These are phyloP conservation scores for Eudorcas thomsonii DNA, from an alignment of 2,113 vertebrate genomes.

Conservation along the genomic window DNA sequence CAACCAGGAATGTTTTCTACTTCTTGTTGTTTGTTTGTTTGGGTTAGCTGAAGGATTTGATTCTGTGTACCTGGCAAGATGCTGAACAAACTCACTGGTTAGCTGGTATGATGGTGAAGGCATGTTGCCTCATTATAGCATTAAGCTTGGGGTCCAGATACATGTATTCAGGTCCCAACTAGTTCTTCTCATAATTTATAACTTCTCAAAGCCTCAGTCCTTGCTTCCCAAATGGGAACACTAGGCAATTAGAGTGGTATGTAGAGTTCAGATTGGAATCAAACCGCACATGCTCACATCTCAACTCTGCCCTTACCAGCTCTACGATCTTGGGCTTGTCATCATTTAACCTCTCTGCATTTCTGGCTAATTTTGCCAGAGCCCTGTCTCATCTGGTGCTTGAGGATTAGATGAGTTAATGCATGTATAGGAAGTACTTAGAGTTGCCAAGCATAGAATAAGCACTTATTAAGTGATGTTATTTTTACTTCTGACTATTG, in stretches of 20 bases:
- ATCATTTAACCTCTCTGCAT: not conserved
- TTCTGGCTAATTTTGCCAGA: constrained; percentile 29
- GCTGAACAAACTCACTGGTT: not conserved
- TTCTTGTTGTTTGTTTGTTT: not conserved
- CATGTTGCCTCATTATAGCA: not conserved
- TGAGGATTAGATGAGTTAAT: constrained; percentile 19
- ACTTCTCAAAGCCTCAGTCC: not conserved
- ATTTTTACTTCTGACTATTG: constrained; percentile 35
- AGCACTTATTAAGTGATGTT: not conserved
- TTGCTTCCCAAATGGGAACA: not conserved
- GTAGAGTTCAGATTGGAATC: not conserved
- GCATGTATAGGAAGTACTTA: not conserved
- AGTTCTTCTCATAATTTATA: not conserved
- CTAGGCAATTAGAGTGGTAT: not conserved
- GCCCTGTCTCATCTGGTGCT: not conserved
- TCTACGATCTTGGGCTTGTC: not conserved
- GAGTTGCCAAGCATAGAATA: not conserved
- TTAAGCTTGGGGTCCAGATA: not conserved
- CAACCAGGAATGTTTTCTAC: not conserved
- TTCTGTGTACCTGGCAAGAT: not conserved
- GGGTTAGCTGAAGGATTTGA: not conserved
- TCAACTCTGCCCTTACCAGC: not conserved
- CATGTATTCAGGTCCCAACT: not conserved
- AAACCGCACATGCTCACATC: not conserved
- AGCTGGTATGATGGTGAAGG: not conserved